A percentile compares a stretch with the other conserved stretches of the same genome.
Evolutionary conservation across 2,797 vertebrate genomes (phyloP).

Genomic region (Borostomias antarcticus): DNA sequence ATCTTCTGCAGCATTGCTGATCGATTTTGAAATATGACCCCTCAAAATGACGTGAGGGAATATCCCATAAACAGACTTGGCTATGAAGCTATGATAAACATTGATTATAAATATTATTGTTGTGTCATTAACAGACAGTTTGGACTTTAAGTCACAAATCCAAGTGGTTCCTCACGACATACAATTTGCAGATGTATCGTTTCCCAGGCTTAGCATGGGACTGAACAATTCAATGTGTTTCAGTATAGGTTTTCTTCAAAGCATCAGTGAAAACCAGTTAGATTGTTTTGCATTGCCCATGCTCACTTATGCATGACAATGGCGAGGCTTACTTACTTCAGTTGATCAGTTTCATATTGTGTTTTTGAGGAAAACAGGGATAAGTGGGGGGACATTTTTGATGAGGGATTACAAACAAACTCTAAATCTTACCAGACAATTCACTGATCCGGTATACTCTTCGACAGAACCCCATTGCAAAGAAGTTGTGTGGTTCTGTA

Average conservation of each 20-base stretch:
- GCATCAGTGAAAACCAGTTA: conserved; percentile 38
- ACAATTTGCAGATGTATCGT: conserved; percentile 17
- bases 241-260: conserved; percentile 55
- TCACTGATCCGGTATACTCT: conserved; percentile 52
- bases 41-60: background rate
- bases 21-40: conserved; percentile 1
- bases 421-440: conserved; percentile 58
- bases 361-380: conserved; percentile 22
- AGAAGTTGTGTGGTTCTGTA: conserved; percentile 33
- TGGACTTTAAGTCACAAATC: background rate
- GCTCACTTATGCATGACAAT: conserved; percentile 55
- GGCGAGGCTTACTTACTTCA: conserved; percentile 55
- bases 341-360: conserved; percentile 67
- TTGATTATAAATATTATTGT: background rate
- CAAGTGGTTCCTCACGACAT: background rate
- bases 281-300: conserved; percentile 38
- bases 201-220: conserved; percentile 32
- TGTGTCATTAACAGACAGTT: conserved; percentile 1
- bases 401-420: conserved; percentile 55
- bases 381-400: conserved; percentile 49
- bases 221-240: conserved; percentile 34
- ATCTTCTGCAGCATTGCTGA: conserved; percentile 1
- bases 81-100: background rate
- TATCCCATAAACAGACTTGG: background rate
- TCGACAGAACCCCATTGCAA: conserved; percentile 50